Evolutionary conservation across 2,113 vertebrate genomes (phyloP), one percentile per base, ranked within the genome.

Genomic region (Amia ocellicauda): DNA sequence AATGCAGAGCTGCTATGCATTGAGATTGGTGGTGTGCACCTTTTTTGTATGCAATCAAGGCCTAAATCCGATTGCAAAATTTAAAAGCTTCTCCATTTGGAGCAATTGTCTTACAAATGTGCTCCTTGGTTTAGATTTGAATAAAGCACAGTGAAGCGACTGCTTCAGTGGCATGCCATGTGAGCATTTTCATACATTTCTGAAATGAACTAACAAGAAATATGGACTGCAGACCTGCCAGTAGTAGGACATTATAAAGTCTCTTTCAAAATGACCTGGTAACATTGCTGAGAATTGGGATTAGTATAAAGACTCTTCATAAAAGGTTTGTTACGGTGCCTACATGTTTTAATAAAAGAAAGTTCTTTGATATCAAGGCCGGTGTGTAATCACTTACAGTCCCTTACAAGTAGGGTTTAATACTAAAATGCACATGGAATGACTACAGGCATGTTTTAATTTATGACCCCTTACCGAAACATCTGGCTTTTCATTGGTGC

Each of bases 391-490:
- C 63, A 49, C 28, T 60, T 26, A 26, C 68, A 70, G 62, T 55
- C 51, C 56, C 22, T 19, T 31, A 36, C 40, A 28, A 31, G 45
- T 53, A 63, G n/a, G 52, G 26, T 59, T 60, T 22, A 55, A 41
- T 60, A 49, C 55, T 51, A 53, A 59, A 29, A 60, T 64, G 28
- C 67, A 64, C 62, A 64, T 60, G 62, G 45, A 53, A 60, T 55
- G 62, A 63, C 49, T 60, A 55, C 45, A 54, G 49, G 49, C 56
- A 50, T n/a, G 20, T 19, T 70, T 51, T 60, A 27, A 65, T 70
- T 61, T 65, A 65, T 70, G n/a, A 65, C 52, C 28, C 27, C n/a
- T 27, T 19, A 23, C 40, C 47, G 52, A 49, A 61, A 54, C 68
- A 70, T 70, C 62, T 65, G 68, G 56, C 52, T 59, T 29, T 47